Percentiles rank a stretch among this genome's conserved stretches.
These are phyloP conservation scores for Ctena decussata DNA, from an alignment of 2,888 invertebrate species.

Conservation along the genomic window DNA sequence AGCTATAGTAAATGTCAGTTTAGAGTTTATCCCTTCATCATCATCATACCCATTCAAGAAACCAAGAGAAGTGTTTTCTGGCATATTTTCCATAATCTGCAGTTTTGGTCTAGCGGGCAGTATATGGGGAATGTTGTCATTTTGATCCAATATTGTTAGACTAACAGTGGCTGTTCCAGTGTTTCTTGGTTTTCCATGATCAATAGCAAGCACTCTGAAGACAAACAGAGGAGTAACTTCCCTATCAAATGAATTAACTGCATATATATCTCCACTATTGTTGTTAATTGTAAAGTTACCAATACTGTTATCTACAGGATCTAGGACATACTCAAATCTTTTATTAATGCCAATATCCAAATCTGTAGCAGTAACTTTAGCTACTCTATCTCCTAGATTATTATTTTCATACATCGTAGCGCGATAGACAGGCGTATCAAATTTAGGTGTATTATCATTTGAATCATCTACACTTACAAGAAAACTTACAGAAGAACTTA, in stretches of 20 bases:
- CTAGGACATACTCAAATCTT: constrained; percentile 64
- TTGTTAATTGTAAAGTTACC: constrained; percentile 64
- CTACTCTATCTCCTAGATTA: constrained; percentile 88
- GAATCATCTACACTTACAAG: constrained; percentile 91
- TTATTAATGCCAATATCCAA: constrained; percentile 85
- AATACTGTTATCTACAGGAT: constrained; percentile 38
- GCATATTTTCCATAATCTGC: constrained; percentile 56
- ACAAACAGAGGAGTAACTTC: constrained; percentile 59
- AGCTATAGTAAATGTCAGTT: constrained; percentile 53
- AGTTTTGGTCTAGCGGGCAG: constrained; percentile 54
- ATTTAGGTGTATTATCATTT: constrained; percentile 97
- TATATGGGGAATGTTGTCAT: constrained; percentile 67
- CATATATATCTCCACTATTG: constrained; percentile 71
- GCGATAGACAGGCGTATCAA: constrained; percentile 87
- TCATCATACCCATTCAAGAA: constrained; percentile 57
- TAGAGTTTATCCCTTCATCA: constrained; percentile 76
- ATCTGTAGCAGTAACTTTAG: constrained; percentile 94
- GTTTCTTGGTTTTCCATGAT: constrained; percentile 48
- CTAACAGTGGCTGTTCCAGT: constrained; percentile 71
- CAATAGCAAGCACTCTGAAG: constrained; percentile 64
- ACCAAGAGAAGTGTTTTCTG: constrained; percentile 51
- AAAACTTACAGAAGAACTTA: constrained; percentile 72
- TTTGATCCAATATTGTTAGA: constrained; percentile 60
- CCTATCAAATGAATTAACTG: constrained; percentile 66
- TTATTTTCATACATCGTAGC: constrained; percentile 73